phyloP scores from a whole-genome alignment of 2,888 invertebrate genomes.

The Zelleria hepariella region DNA sequence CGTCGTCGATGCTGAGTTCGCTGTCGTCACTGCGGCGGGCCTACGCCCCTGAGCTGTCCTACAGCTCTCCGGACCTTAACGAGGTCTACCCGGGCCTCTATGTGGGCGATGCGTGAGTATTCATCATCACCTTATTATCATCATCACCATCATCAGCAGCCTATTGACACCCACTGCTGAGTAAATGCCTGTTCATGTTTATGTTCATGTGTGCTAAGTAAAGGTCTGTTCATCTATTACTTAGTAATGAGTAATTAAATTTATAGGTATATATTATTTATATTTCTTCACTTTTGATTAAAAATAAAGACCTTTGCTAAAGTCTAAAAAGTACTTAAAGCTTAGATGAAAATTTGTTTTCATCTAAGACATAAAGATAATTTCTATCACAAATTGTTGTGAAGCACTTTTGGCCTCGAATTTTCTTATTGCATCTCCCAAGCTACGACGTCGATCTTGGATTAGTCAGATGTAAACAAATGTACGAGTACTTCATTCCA shows the following conservation, averaged over 20 bases:
- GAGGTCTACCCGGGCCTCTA: constrained; percentile 82
- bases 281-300: too few relatives aligned
- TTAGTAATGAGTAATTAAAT: too few relatives aligned
- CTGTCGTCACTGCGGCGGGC: constrained; percentile 47
- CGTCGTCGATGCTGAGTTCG: constrained; percentile 49
- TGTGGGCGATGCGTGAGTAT: constrained; percentile 81
- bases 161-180: too few relatives aligned
- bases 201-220: too few relatives aligned
- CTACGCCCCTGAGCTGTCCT: constrained; percentile 36
- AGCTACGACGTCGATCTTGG: not conserved
- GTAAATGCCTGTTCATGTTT: not conserved
- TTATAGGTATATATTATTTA: too few relatives aligned
- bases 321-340: too few relatives aligned
- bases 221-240: too few relatives aligned
- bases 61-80: constrained; percentile 76
- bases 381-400: not conserved
- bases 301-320: too few relatives aligned
- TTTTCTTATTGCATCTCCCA: not conserved
- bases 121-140: too few relatives aligned
- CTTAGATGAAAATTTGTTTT: too few relatives aligned
- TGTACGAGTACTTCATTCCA: not conserved
- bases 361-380: too few relatives aligned
- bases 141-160: not conserved
- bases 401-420: not conserved
- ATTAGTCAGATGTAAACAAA: not conserved